Base-by-base conservation (phyloP, 2,797 vertebrate species). In the Trematomus bernacchii region DNA sequence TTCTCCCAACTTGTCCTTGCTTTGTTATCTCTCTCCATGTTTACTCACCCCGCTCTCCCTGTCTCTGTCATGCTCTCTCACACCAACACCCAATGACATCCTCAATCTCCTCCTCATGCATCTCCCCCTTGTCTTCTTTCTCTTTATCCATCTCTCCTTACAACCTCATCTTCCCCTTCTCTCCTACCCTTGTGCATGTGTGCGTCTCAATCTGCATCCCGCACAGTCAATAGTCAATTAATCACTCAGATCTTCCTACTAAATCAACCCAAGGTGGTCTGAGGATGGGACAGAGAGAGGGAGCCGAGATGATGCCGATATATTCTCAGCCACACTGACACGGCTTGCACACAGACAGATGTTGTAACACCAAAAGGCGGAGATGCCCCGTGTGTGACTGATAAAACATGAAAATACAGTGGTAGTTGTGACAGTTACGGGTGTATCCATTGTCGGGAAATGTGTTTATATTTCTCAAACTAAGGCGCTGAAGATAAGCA, bases 261-360 rank as follows among this genome's bases (percentile, higher is more conserved):
- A 77, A 86, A 85, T 89, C 70, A 73, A 60, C 53, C 85, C 60
- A 79, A 82, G 75, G 65, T 85, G 15, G 65, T 82, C 65, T 55
- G 3, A 68, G 46, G 61, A 76, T 47, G 19, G 16, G 65, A 40
- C 61, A 57, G 27, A 40, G 40, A 48, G 37, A 69, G 19, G 43
- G 13, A 50, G 57, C 21, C 59, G 44, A 64, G 73, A 85, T 70
- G 51, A 80, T 70, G 66, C 53, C 57, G 64, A 73, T 71, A 42
- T 6, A 66, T 77, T 54, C 77, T 71, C 66, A 70, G 54, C 43
- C 3, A 3, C 43, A 76, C 18, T 44, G 62, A 82, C 13, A 12
- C 57, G 11, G 37, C 23, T 51, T 60, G 50, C 59, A 66, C 21
- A 71, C 44, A 71, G 53, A 75, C 68, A 73, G 44, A 71, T 55